phyloP scores from a whole-genome alignment of 2,113 vertebrate genomes.

The Platichthys flesus region DNA sequence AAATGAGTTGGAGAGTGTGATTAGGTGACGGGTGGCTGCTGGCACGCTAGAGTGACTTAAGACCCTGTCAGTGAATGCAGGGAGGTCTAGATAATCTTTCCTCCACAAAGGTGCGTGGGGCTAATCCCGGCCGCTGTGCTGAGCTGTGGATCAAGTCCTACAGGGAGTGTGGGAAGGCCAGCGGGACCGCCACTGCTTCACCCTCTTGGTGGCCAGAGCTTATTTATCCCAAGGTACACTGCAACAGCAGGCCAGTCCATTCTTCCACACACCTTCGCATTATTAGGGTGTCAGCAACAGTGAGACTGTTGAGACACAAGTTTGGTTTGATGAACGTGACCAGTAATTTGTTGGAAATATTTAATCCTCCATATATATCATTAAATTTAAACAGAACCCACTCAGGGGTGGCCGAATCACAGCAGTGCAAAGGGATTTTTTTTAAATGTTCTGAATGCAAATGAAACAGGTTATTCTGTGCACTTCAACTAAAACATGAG shows the following conservation, averaged over 20 bases:
- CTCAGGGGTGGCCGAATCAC: too few relatives aligned
- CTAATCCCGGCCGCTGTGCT: constrained; percentile 80
- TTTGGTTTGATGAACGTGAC: constrained; percentile 5
- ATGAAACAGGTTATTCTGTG: background rate
- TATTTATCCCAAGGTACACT: constrained; percentile 56
- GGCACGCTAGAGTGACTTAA: constrained; percentile 81
- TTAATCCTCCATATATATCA: background rate
- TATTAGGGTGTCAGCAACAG: constrained; percentile 23
- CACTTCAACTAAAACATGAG: background rate
- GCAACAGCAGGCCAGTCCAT: constrained; percentile 49
- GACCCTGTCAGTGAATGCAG: constrained; percentile 81
- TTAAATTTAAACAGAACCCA: background rate
- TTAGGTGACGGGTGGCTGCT: constrained; percentile 76
- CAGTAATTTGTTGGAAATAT: constrained; percentile 13
- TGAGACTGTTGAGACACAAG: background rate
- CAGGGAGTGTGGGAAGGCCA: constrained; percentile 83
- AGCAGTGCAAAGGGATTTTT: background rate
- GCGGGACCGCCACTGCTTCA: constrained; percentile 56
- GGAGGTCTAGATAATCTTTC: constrained; percentile 84
- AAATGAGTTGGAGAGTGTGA: constrained; percentile 72
- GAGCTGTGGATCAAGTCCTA: constrained; percentile 79
- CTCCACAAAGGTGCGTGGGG: constrained; percentile 82
- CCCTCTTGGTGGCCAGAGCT: constrained; percentile 70
- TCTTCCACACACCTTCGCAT: constrained; percentile 49
- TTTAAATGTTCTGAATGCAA: too few relatives aligned